Conservation (phyloP, 2,888 invertebrate genomes). For the Sinhomidia bicolor region DNA sequence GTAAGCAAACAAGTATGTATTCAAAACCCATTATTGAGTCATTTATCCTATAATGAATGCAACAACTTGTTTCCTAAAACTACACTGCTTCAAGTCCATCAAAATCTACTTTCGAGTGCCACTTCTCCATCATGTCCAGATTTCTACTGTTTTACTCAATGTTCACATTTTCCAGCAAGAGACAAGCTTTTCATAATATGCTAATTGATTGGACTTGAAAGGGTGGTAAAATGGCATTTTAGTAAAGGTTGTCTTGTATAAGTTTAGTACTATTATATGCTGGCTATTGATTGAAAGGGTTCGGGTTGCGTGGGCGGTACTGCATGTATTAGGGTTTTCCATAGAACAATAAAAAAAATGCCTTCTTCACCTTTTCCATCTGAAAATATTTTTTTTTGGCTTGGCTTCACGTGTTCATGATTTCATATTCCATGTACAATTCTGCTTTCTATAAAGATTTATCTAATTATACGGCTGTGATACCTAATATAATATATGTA, state of each 20-base stretch:
- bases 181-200: background rate
- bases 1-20: no score
- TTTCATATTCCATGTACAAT: background rate
- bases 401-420: background rate
- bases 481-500: background rate
- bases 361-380: background rate
- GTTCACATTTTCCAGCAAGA: background rate
- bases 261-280: no score
- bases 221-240: background rate
- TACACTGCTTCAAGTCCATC: background rate
- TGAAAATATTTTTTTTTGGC: background rate
- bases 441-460: no score
- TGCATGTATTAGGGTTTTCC: background rate
- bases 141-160: background rate
- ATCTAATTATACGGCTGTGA: background rate
- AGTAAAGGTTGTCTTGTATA: background rate
- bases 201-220: constrained; percentile 6
- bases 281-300: background rate
- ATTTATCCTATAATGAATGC: background rate
- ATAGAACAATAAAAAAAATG: background rate
- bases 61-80: background rate
- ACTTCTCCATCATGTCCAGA: background rate
- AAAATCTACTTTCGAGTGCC: background rate
- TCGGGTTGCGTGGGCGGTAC: background rate
- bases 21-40: background rate